Conservation (phyloP, 2,888 invertebrate genomes). For the Glyphotaelius pellucidus region DNA sequence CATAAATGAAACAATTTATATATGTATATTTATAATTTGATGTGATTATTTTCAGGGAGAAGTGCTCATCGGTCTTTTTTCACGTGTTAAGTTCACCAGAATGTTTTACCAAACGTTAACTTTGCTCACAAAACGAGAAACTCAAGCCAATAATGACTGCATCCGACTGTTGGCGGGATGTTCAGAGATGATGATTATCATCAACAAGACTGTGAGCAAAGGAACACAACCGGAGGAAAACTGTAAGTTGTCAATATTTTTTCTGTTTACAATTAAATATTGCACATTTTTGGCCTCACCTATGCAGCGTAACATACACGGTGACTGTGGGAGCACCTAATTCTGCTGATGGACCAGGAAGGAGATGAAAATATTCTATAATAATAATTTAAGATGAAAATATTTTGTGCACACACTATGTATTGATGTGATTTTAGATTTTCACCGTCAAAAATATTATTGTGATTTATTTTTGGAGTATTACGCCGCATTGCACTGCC, state of each 20-base stretch:
- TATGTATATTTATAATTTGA: conserved; percentile 65
- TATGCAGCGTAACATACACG: too few relatives aligned
- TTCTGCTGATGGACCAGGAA: too few relatives aligned
- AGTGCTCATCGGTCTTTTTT: conserved; percentile 83
- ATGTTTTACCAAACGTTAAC: conserved; percentile 90
- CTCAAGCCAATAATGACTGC: conserved; percentile 84
- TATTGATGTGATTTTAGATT: too few relatives aligned
- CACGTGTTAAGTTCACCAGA: conserved; percentile 91
- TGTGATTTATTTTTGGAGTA: too few relatives aligned
- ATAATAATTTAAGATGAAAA: too few relatives aligned
- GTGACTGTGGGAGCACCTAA: too few relatives aligned
- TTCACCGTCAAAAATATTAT: too few relatives aligned
- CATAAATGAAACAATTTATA: background rate
- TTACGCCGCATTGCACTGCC: too few relatives aligned
- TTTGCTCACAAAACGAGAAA: conserved; percentile 82
- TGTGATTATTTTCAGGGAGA: conserved; percentile 71
- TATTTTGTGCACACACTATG: background rate
- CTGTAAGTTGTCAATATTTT: conserved; percentile 72
- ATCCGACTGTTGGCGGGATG: conserved; percentile 89
- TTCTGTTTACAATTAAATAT: background rate
- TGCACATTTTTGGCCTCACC: too few relatives aligned
- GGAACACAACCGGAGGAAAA: conserved; percentile 84
- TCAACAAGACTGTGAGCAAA: conserved; percentile 85
- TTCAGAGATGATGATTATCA: conserved; percentile 88
- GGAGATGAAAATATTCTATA: too few relatives aligned